Evolutionary conservation across 2,888 invertebrate genomes (phyloP).

Genomic region (Leptopilina myrica): DNA sequence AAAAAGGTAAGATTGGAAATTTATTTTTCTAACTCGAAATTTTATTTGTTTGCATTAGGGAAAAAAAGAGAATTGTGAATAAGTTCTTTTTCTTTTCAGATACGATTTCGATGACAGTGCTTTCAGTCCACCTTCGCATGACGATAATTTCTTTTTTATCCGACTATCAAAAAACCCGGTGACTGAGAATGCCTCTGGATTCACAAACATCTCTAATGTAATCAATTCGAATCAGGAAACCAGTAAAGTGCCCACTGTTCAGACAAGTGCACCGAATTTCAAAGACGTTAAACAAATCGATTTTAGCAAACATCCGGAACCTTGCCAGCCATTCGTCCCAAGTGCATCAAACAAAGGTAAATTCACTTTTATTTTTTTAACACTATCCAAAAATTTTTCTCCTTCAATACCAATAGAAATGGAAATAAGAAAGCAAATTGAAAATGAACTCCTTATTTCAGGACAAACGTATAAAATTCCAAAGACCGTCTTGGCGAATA

Average conservation of each 20-base stretch:
- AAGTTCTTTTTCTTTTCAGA: constrained; percentile 68
- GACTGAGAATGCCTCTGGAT: constrained; percentile 57
- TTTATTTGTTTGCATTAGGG: too few species aligned
- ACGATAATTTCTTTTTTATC: constrained; percentile 85
- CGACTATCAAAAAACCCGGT: constrained; percentile 77
- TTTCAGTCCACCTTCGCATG: constrained; percentile 85
- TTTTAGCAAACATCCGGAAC: constrained; percentile 83
- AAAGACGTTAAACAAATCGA: constrained; percentile 61
- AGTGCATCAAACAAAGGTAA: constrained; percentile 62
- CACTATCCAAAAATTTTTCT: too few species aligned
- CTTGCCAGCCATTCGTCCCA: constrained; percentile 79
- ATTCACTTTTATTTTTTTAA: not conserved
- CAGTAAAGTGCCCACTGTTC: constrained; percentile 44
- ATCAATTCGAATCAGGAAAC: constrained; percentile 60
- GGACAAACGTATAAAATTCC: constrained; percentile 52
- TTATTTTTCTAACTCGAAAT: too few species aligned
- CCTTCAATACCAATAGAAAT: too few species aligned
- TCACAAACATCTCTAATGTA: constrained; percentile 65
- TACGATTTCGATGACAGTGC: constrained; percentile 80
- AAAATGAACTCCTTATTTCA: constrained; percentile 38
- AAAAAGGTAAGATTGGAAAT: constrained; percentile 2
- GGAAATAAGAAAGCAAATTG: too few species aligned
- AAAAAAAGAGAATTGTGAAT: too few species aligned
- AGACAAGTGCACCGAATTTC: constrained; percentile 46
- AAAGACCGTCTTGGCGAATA: constrained; percentile 53